Evolutionary conservation across 2,113 vertebrate genomes (phyloP), one percentile per base, ranked within the genome.

Genomic region (Gasterosteus nipponicus): DNA sequence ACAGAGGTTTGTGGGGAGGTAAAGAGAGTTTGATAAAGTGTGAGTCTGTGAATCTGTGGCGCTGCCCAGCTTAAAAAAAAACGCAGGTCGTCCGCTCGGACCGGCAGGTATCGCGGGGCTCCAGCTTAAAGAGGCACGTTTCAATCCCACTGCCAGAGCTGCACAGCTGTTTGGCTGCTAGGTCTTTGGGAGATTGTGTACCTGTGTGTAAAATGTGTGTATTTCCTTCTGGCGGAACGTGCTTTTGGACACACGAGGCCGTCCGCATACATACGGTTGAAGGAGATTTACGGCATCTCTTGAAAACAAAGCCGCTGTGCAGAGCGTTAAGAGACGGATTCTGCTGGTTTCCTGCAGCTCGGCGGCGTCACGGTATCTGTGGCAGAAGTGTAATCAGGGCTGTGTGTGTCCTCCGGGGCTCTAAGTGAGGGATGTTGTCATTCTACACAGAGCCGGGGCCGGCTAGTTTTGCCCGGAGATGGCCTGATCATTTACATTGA

Each of bases 401-500:
- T 82, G 63, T 82, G 68, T 67, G 64, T 66, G 76, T 84, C 86
- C 85, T 86, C 71, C 66, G 83, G 69, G 73, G 69, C 73, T 82
- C 63, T 59, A 16, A 63, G 78, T 89, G 89, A 91, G 51, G 75
- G 80, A 90, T 90, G 78, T 60, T 78, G 77, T 68, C 73, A 81
- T 76, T 85, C 69, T 63, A 76, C 53, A 51, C 33, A 16, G 63
- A 70, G 57, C 67, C 75, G 64, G 49, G 70, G 44, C 56, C 76
- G 89, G 82, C 82, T 84, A 70, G 54, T 85, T 85, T 80, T 80
- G 85, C 79, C 78, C 75, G 42, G 79, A 80, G 75, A 82, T 81
- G 75, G 70, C 57, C 85, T 80, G 82, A 89, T 91, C 88, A 86
- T 80, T 91, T 89, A 90, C 82, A 77, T 39, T 89, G 90, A 91